These are phyloP conservation scores for Siphamia tubifer DNA, from an alignment of 2,113 vertebrate genomes.

Conservation along the genomic window DNA sequence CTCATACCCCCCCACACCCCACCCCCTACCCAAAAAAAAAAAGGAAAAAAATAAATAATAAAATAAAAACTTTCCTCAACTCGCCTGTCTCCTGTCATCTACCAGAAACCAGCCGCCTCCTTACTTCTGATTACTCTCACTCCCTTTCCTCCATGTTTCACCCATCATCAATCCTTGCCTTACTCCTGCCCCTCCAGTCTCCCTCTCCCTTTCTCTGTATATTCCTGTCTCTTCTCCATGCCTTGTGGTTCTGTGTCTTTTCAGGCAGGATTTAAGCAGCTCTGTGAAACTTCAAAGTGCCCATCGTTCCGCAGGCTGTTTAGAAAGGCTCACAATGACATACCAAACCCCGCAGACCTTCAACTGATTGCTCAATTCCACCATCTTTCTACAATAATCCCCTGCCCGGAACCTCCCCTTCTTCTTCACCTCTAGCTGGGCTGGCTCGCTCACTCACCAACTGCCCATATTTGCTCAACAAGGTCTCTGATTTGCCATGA, in stretches of 20 bases:
- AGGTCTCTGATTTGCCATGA: constrained; percentile 54
- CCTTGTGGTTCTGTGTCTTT: constrained; percentile 67
- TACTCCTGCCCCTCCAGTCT: constrained; percentile 24
- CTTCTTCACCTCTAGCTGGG: constrained; percentile 50
- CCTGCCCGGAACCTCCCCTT: neutral
- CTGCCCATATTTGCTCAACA: constrained; percentile 45
- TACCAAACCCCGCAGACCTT: constrained; percentile 70
- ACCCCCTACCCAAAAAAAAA: too few relatives aligned
- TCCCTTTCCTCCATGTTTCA: constrained; percentile 37
- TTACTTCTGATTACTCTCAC: constrained; percentile 52
- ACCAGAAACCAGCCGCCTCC: constrained; percentile 49
- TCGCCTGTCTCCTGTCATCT: constrained; percentile 49
- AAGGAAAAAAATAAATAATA: neutral
- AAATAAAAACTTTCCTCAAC: constrained; percentile 27
- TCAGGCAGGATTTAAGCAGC: constrained; percentile 75
- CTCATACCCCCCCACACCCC: constrained; percentile 26
- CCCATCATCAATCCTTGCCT: constrained; percentile 46
- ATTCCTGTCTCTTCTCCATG: constrained; percentile 59
- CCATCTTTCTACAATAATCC: constrained; percentile 57
- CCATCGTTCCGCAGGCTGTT: constrained; percentile 71
- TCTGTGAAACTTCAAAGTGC: constrained; percentile 76
- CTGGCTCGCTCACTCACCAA: constrained; percentile 22
- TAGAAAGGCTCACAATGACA: constrained; percentile 75
- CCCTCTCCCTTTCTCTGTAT: constrained; percentile 28
- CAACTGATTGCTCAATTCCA: constrained; percentile 59